A percentile compares a stretch with the other conserved stretches of the same genome.
Conservation (phyloP, 2,888 invertebrate genomes). For the Zonitis immaculata region DNA sequence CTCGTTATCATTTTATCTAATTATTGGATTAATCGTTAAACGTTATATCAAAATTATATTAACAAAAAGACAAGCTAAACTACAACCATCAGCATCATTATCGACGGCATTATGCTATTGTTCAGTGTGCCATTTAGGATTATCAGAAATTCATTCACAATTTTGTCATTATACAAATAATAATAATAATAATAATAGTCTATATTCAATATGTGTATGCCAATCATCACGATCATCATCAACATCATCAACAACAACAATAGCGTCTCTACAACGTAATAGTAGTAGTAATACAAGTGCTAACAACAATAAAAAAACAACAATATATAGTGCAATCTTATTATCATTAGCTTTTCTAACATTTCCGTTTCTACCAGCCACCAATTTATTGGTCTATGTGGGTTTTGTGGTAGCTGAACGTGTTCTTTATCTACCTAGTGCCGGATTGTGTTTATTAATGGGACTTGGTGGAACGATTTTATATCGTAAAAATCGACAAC, state of each 20-base stretch:
- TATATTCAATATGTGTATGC: conserved; percentile 53
- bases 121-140: conserved; percentile 63
- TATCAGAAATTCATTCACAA: conserved; percentile 64
- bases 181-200: conserved; percentile 61
- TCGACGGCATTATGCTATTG: conserved; percentile 49
- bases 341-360: conserved; percentile 72
- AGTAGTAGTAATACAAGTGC: not conserved
- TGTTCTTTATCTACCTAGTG: conserved; percentile 92
- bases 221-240: conserved; percentile 25
- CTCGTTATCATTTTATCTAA: conserved; percentile 69
- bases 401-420: conserved; percentile 98
- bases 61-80: not conserved
- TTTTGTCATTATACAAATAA: conserved; percentile 68
- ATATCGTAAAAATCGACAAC: conserved; percentile 43
- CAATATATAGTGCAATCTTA: conserved; percentile 31
- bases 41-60: conserved; percentile 16
- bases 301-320: conserved; percentile 3
- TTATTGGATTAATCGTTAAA: conserved; percentile 28
- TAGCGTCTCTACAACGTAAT: not conserved
- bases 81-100: conserved; percentile 7
- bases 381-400: conserved; percentile 95
- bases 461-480: conserved; percentile 66
- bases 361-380: conserved; percentile 91
- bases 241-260: not conserved
- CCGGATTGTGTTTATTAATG: conserved; percentile 87